A percentile compares a stretch with the other conserved stretches of the same genome.
phyloP scores from a whole-genome alignment of 1,140 invertebrate species.

The Hylaeus volcanicus region DNA sequence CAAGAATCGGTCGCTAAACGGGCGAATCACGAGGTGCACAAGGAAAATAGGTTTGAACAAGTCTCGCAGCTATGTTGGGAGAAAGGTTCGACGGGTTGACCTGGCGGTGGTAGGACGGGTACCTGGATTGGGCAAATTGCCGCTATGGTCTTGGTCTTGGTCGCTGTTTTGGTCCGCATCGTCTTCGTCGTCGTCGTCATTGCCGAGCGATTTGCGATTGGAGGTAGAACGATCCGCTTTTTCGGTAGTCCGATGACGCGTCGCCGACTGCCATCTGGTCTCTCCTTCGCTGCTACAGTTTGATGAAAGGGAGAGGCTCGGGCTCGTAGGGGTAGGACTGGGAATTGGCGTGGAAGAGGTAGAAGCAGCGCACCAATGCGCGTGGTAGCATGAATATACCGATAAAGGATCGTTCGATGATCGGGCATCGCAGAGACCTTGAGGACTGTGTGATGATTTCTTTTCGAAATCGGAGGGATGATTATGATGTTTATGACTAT shows the following conservation, averaged over 20 bases:
- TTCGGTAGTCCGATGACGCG: constrained; percentile 53
- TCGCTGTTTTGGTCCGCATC: constrained; percentile 67
- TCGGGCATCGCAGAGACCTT: constrained; percentile 54
- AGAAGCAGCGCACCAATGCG: constrained; percentile 76
- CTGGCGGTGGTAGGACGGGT: constrained; percentile 75
- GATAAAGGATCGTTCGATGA: constrained; percentile 71
- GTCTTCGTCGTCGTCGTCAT: constrained; percentile 56
- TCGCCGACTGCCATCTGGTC: constrained; percentile 57
- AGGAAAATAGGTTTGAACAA: constrained; percentile 43
- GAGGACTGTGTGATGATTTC: constrained; percentile 62
- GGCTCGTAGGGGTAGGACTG: constrained; percentile 72
- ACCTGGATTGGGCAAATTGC: constrained; percentile 79
- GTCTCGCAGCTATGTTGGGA: constrained; percentile 62
- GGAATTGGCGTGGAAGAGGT: constrained; percentile 73
- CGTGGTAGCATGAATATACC: constrained; percentile 77
- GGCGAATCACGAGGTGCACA: constrained; percentile 55
- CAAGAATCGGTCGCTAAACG: constrained; percentile 49
- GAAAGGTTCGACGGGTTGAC: constrained; percentile 63
- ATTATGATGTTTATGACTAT: constrained; percentile 57
- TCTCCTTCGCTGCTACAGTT: constrained; percentile 75
- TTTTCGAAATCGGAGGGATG: constrained; percentile 58
- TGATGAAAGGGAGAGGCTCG: constrained; percentile 71
- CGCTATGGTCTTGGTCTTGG: constrained; percentile 75
- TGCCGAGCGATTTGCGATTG: constrained; percentile 56
- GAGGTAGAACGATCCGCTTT: constrained; percentile 59